Conservation (phyloP, 2,888 invertebrate genomes). For the Drosophila niveifrons region DNA sequence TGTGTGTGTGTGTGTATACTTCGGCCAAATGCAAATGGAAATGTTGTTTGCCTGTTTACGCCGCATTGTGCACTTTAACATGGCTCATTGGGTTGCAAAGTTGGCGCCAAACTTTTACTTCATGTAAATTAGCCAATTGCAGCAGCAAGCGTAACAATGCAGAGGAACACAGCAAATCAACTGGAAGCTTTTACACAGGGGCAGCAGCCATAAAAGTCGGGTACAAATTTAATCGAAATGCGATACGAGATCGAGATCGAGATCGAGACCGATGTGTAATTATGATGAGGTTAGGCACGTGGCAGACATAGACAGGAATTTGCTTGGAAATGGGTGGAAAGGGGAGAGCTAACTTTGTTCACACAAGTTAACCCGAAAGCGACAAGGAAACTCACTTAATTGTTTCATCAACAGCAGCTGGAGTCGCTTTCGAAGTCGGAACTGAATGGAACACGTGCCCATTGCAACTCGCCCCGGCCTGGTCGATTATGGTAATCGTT, state of each 20-base stretch:
- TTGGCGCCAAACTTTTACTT: slow-evolving; percentile 41
- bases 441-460: slow-evolving; percentile 4
- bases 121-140: slow-evolving; percentile 46
- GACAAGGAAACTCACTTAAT: slow-evolving; percentile 73
- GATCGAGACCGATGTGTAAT: slow-evolving; percentile 3
- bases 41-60: slow-evolving; percentile 52
- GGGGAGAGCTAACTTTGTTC: slow-evolving; percentile 33
- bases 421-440: background rate
- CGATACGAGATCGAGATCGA: background rate
- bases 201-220: too few species aligned
- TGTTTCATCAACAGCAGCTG: slow-evolving; percentile 43
- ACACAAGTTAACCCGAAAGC: slow-evolving; percentile 31
- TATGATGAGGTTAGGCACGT: slow-evolving; percentile 9
- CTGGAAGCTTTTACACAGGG: slow-evolving; percentile 7
- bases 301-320: slow-evolving; percentile 4
- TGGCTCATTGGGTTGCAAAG: slow-evolving; percentile 39
- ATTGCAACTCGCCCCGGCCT: background rate
- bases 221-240: background rate
- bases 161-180: slow-evolving; percentile 42
- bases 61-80: slow-evolving; percentile 57
- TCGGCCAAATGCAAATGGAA: slow-evolving; percentile 35
- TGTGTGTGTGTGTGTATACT: background rate
- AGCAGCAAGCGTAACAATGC: slow-evolving; percentile 16
- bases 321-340: too few species aligned
- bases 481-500: slow-evolving; percentile 60